Evolutionary conservation across 2,113 vertebrate species (phyloP).

Genomic region (mouse (Mus musculus)): DNA sequence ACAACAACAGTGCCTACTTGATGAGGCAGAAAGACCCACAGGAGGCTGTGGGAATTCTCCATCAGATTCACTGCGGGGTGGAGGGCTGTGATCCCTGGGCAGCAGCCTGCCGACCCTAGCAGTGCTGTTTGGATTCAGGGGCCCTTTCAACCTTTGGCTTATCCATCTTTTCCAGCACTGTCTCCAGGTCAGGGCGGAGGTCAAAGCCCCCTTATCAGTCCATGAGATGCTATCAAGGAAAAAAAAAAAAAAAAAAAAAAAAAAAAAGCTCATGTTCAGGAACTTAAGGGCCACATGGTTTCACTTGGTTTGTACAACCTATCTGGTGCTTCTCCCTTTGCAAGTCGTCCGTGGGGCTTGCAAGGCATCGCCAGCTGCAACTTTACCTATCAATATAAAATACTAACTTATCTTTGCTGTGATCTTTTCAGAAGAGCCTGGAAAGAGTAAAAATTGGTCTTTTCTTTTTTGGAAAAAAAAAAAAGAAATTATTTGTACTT

Average conservation of each 20-base stretch:
- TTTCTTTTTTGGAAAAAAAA: neutral
- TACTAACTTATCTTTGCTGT: neutral
- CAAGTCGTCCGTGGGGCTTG: neutral
- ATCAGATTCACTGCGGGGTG: neutral
- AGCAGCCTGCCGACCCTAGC: neutral
- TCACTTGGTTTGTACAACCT: constrained; percentile 2
- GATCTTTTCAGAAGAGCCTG: neutral
- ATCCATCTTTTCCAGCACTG: constrained; percentile 1
- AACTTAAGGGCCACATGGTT: neutral
- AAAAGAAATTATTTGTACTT: neutral
- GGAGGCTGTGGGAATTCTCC: neutral
- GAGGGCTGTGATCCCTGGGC: rapidly evolving
- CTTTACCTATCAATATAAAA: neutral
- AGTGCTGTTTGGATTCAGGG: neutral
- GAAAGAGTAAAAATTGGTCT: neutral
- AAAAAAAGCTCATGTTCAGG: constrained; percentile 15
- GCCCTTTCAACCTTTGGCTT: constrained; percentile 39
- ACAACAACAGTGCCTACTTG: constrained; percentile 71
- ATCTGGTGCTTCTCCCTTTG: neutral
- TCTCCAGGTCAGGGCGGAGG: constrained; percentile 66
- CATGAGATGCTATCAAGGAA: neutral
- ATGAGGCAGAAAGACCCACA: constrained; percentile 45
- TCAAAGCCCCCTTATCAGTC: constrained; percentile 47
- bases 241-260: neutral
- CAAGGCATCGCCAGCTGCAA: neutral